Base-by-base conservation (phyloP, 1,140 invertebrate species). In the Heliconius hewitsoni region DNA sequence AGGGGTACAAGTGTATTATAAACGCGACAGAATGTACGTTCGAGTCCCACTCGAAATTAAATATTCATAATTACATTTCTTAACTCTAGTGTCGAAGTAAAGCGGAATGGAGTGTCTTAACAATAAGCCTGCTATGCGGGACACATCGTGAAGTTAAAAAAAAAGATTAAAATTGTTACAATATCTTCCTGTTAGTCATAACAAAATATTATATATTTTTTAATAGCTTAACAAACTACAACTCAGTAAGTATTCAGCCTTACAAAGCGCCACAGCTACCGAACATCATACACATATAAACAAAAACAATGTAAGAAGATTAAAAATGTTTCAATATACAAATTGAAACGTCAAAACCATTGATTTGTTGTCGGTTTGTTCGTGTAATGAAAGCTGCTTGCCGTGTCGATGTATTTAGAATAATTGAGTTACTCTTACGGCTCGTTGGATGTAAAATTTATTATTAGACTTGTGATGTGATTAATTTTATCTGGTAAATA, bases 291-390 rank as follows among this genome's bases (percentile, higher is more conserved):
- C 42, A 46, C 16, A 42, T 13, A 46, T 46, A 46, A 46, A 46
- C 42, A 46, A 46, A 92, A 88, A 93, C 90, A 92, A 91, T 89
- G 82, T 52, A 77, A 81, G 80, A 89, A 88, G 89, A 93, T 94
- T 93, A 93, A 92, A 92, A 90, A 91, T 87, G 86, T 93, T 91
- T 93, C 91, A 92, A 92, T 91, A 90, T 83, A 92, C 88, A 92
- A 94, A 94, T 93, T 93, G 91, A 93, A 93, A 93, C 86, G 93
- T 94, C 91, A 94, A 85, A 80, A 79, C 71, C 81, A 91, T 90
- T 93, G 91, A 94, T 93, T 93, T 94, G 91, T 94, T 86, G 78
- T 79, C 82, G 79, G 82, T 78, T 74, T 76, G 81, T 86, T 57
- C 60, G 60, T 50, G 11, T 80, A 71, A 46, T 79, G 76, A 81